A percentile compares a stretch with the other conserved stretches of the same genome.
Evolutionary conservation across 2,797 vertebrate genomes (phyloP).

Genomic region (Darevskia mixta): DNA sequence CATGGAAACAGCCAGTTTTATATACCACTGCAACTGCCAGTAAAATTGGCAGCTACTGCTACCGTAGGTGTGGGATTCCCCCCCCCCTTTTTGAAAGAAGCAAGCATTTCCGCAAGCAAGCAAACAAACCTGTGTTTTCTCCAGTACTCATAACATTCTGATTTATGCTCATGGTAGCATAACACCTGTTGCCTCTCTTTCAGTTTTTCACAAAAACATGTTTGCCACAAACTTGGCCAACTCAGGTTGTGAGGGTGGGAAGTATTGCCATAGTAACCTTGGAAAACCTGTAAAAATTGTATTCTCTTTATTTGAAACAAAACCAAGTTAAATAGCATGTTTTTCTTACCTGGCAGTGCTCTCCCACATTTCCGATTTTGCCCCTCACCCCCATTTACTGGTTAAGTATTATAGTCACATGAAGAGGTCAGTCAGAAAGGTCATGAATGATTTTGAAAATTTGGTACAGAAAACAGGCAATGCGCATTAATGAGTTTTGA

Average conservation of each 20-base stretch:
- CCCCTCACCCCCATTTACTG: not conserved
- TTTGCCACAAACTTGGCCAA: not conserved
- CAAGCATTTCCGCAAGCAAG: too few relatives aligned
- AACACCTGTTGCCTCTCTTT: not conserved
- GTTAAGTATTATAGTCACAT: not conserved
- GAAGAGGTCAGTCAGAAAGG: slow-evolving; percentile 13
- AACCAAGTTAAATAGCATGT: not conserved
- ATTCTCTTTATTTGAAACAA: not conserved
- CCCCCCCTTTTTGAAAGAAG: not conserved
- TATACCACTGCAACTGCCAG: not conserved
- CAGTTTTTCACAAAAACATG: not conserved
- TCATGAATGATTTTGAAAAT: not conserved
- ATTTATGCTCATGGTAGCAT: not conserved
- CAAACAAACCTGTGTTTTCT: not conserved
- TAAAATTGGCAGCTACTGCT: not conserved
- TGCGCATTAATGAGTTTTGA: accelerated
- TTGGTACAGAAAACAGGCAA: slow-evolving; percentile 19
- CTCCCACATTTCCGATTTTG: not conserved
- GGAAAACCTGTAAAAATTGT: not conserved
- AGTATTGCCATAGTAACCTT: not conserved
- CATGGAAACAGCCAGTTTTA: not conserved
- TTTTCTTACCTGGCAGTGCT: not conserved
- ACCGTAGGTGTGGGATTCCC: not conserved
- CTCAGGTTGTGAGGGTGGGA: not conserved
- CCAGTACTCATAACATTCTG: not conserved